Evolutionary conservation across 2,113 vertebrate genomes (phyloP).

Genomic region (Nycticebus coucang): DNA sequence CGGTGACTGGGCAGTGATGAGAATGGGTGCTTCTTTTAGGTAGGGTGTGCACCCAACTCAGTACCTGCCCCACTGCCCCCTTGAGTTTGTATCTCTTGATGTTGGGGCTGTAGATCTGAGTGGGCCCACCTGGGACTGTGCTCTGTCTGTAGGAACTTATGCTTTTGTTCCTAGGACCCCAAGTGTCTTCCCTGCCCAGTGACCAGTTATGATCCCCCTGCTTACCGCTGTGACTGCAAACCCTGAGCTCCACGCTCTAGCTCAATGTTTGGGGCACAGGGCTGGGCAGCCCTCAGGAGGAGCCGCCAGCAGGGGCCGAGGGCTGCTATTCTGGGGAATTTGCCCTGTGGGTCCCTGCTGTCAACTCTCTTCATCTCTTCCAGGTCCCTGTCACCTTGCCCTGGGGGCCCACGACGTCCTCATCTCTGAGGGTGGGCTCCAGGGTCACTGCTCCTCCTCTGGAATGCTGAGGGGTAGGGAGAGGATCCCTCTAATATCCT

Average conservation of each 20-base stretch:
- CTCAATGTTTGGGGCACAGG: background rate
- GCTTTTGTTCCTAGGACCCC: background rate
- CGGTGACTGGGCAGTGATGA: rapidly evolving
- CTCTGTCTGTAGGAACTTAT: background rate
- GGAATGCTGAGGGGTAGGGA: background rate
- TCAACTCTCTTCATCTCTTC: background rate
- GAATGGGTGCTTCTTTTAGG: background rate
- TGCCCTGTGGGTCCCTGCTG: background rate
- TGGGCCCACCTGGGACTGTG: background rate
- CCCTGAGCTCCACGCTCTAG: background rate
- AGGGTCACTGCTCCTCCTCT: background rate
- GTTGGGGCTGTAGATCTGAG: background rate
- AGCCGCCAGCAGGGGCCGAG: background rate
- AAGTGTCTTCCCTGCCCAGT: background rate
- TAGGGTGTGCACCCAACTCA: rapidly evolving
- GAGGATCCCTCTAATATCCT: background rate
- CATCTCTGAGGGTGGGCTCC: rapidly evolving
- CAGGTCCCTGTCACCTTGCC: background rate
- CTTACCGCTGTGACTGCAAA: background rate
- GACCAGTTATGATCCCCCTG: background rate
- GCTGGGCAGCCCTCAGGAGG: background rate
- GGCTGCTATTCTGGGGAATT: background rate
- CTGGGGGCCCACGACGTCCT: background rate
- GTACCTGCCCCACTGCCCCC: background rate
- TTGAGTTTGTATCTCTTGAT: background rate